Conservation (phyloP, 2,888 invertebrate species). For the Drosophila borborema region DNA sequence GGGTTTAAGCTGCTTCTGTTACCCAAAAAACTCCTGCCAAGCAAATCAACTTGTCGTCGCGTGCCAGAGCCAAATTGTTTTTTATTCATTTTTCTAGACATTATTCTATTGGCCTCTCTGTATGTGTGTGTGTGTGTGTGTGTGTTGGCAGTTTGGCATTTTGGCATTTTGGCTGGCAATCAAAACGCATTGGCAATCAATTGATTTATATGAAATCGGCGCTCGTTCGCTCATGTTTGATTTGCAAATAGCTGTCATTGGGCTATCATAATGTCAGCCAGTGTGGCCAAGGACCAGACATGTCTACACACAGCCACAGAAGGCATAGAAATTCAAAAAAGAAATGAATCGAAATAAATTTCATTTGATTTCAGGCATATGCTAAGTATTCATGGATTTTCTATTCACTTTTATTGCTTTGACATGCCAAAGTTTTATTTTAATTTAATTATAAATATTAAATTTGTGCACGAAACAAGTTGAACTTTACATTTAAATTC, state of each 20-base stretch:
- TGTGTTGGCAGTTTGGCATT: slow-evolving; percentile 3
- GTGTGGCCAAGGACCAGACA: slow-evolving; percentile 28
- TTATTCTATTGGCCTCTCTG: slow-evolving; percentile 5
- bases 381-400: not conserved
- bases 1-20: not conserved
- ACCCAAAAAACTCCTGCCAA: not conserved
- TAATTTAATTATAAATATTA: not conserved
- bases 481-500: not conserved
- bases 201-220: slow-evolving; percentile 66
- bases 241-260: slow-evolving; percentile 69
- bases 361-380: slow-evolving; percentile 19
- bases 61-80: slow-evolving; percentile 50
- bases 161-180: slow-evolving; percentile 53
- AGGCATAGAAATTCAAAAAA: not conserved
- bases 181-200: slow-evolving; percentile 78
- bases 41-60: slow-evolving; percentile 43
- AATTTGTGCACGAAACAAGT: not conserved
- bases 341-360: slow-evolving; percentile 3
- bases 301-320: slow-evolving; percentile 4
- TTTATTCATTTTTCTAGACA: not conserved
- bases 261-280: slow-evolving; percentile 61
- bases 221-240: slow-evolving; percentile 46
- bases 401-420: slow-evolving; percentile 9
- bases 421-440: slow-evolving; percentile 17
- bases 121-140: not conserved